Percentiles rank a stretch among this genome's conserved stretches.
These are phyloP conservation scores for Rhizoglyphus robini DNA, from an alignment of 1,140 invertebrate genomes.

Conservation along the genomic window DNA sequence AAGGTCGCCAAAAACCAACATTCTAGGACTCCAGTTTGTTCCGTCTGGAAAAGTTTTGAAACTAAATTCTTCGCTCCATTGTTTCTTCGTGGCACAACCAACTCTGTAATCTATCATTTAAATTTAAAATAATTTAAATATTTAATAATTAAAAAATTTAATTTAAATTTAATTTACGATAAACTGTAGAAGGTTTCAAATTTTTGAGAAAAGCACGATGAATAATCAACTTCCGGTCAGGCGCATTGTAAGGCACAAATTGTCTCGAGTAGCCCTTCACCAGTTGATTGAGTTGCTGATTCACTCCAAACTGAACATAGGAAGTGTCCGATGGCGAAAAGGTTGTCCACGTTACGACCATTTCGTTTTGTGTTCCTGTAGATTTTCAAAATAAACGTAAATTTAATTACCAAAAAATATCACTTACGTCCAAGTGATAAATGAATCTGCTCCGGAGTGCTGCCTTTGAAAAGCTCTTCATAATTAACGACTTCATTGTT, in stretches of 20 bases:
- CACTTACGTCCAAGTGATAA: too few species aligned
- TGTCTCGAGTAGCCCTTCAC: constrained; percentile 53
- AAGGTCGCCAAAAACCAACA: constrained; percentile 81
- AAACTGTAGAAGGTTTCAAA: constrained; percentile 45
- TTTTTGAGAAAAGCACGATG: constrained; percentile 52
- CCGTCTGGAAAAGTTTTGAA: constrained; percentile 33
- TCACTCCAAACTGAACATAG: constrained; percentile 44
- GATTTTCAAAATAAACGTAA: too few species aligned
- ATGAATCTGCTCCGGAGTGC: too few species aligned
- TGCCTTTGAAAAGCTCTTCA: too few species aligned
- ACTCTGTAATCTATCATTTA: constrained; percentile 30
- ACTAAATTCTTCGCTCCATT: constrained; percentile 35
- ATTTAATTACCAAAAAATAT: too few species aligned
- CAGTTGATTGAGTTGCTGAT: background rate
- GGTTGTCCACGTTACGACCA: constrained; percentile 80
- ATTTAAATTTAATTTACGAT: constrained; percentile 38
- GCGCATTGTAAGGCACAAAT: too few species aligned
- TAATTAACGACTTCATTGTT: too few species aligned
- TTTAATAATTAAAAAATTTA: constrained; percentile 14
- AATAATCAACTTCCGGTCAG: constrained; percentile 59
- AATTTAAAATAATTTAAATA: constrained; percentile 33
- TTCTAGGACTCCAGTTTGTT: constrained; percentile 33
- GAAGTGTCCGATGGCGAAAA: constrained; percentile 51
- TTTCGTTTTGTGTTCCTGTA: constrained; percentile 50
- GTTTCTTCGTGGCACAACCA: constrained; percentile 30